These are phyloP conservation scores for Liolophura sinensis DNA, from an alignment of 1,140 invertebrate species.

Conservation along the genomic window DNA sequence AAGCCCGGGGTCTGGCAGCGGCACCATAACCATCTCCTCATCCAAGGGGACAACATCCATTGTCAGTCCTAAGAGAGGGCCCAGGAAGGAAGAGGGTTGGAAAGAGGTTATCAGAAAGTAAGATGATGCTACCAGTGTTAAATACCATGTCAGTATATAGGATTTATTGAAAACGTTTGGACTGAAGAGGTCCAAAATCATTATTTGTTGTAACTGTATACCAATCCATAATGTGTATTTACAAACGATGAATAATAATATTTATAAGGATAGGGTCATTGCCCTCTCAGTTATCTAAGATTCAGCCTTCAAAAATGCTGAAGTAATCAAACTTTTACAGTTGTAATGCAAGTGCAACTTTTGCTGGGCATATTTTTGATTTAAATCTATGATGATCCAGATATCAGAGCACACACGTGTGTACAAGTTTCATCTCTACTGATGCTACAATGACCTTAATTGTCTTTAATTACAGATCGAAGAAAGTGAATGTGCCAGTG, in stretches of 20 bases:
- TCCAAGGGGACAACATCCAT: slow-evolving; percentile 16
- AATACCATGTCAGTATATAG: too few relatives aligned
- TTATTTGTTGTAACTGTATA: too few relatives aligned
- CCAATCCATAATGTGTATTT: too few relatives aligned
- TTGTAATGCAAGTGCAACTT: too few relatives aligned
- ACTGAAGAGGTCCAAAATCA: too few relatives aligned
- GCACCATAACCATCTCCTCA: slow-evolving; percentile 19
- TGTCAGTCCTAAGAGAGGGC: slow-evolving; percentile 72
- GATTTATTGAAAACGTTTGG: too few relatives aligned
- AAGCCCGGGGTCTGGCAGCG: slow-evolving; percentile 11
- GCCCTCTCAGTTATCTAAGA: too few relatives aligned
- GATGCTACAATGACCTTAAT: background rate
- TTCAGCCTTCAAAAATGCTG: too few relatives aligned
- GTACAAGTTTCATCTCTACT: background rate
- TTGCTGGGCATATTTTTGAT: background rate
- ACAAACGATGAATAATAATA: too few relatives aligned
- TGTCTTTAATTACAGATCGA: slow-evolving; percentile 36
- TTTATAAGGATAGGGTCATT: too few relatives aligned
- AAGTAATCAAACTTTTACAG: too few relatives aligned
- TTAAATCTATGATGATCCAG: background rate
- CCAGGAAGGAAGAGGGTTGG: slow-evolving; percentile 91
- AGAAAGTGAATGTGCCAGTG: slow-evolving; percentile 72
- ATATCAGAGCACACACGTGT: background rate
- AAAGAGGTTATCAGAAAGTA: slow-evolving; percentile 89
- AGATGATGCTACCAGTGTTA: slow-evolving; percentile 3